Evolutionary conservation across 2,797 vertebrate species (phyloP).

Genomic region (Lepilemur septentrionalis): DNA sequence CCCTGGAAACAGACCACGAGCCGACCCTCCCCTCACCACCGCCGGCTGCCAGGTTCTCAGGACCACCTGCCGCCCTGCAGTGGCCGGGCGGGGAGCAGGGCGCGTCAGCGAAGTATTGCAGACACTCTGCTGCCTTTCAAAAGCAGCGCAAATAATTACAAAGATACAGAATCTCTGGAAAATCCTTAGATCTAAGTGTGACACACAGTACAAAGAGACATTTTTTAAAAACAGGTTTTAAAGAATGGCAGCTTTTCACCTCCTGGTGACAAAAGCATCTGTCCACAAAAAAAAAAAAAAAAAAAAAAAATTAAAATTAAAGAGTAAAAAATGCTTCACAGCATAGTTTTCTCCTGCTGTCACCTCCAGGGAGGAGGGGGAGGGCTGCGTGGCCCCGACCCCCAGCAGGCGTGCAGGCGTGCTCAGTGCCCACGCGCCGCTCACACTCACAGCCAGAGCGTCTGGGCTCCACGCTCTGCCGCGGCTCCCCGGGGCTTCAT

Average conservation of each 20-base stretch:
- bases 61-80: no score
- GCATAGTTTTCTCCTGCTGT: fast-evolving
- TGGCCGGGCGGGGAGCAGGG: background rate
- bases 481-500: fast-evolving
- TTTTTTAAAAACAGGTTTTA: background rate
- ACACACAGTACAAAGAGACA: background rate
- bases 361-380: background rate
- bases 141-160: slow-evolving; percentile 48
- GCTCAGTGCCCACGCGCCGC: background rate
- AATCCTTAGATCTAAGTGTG: background rate
- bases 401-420: background rate
- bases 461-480: no score
- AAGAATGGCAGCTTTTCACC: slow-evolving; percentile 67
- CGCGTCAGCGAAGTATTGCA: background rate
- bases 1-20: background rate
- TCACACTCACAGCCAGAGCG: background rate
- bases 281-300: background rate
- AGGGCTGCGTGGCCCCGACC: fast-evolving
- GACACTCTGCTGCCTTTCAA: slow-evolving; percentile 52
- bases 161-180: slow-evolving; percentile 27
- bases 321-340: background rate
- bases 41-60: background rate
- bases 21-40: background rate
- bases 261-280: slow-evolving; percentile 63
- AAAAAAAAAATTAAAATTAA: background rate